Evolutionary conservation across 2,797 vertebrate genomes (phyloP).

Genomic region (Semotilus atromaculatus): DNA sequence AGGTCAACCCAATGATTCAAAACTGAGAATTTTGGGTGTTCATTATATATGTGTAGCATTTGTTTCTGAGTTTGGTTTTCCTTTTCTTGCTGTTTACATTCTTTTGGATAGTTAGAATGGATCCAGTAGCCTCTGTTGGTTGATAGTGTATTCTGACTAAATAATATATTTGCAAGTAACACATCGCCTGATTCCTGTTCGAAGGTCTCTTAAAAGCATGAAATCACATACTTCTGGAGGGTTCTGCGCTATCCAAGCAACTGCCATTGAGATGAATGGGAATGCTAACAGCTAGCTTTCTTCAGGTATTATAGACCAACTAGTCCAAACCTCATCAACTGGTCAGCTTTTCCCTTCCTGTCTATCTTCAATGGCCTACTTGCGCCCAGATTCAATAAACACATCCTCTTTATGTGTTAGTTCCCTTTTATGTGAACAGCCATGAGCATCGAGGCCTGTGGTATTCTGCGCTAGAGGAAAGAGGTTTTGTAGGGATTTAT

Average conservation of each 20-base stretch:
- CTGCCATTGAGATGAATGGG: slow-evolving; percentile 9
- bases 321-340: background rate
- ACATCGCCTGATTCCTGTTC: background rate
- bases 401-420: slow-evolving; percentile 1
- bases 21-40: background rate
- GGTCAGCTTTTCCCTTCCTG: slow-evolving; percentile 11
- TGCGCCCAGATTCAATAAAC: background rate
- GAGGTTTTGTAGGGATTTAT: slow-evolving; percentile 31
- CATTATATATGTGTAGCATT: background rate
- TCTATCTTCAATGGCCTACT: background rate
- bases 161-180: background rate
- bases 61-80: background rate
- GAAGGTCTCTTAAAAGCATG: background rate
- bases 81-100: background rate
- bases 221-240: background rate
- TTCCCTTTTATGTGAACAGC: slow-evolving; percentile 18
- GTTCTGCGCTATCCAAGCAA: background rate
- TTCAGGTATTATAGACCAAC: background rate
- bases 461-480: background rate
- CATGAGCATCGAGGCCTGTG: background rate
- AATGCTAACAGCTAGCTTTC: background rate
- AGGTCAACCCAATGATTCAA: background rate
- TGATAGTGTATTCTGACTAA: background rate
- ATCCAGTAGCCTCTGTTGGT: background rate
- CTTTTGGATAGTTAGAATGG: background rate